phyloP scores from a whole-genome alignment of 2,888 invertebrate species.

The Drosophila ustulata region DNA sequence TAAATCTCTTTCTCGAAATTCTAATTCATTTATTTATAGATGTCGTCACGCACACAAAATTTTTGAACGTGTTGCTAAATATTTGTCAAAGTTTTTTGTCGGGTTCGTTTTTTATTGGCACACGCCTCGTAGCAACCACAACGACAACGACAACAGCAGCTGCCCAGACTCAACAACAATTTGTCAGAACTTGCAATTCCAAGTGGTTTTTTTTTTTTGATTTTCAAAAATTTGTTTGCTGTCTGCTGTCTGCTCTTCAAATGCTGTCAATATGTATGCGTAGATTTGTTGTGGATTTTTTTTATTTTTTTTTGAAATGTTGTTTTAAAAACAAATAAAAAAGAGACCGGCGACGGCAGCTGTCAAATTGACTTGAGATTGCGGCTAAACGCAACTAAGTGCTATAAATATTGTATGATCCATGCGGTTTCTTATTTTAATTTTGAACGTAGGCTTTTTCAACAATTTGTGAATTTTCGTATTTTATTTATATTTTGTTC shows the following conservation, averaged over 20 bases:
- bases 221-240: slow-evolving; percentile 47
- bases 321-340: slow-evolving; percentile 25
- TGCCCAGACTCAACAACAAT: slow-evolving; percentile 46
- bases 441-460: slow-evolving; percentile 1
- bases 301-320: slow-evolving; percentile 23
- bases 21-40: slow-evolving; percentile 28
- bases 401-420: slow-evolving; percentile 32
- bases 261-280: slow-evolving; percentile 35
- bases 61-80: slow-evolving; percentile 54
- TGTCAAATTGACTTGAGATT: slow-evolving; percentile 36
- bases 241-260: slow-evolving; percentile 52
- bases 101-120: slow-evolving; percentile 55
- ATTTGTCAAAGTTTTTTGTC: slow-evolving; percentile 35
- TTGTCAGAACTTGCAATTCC: slow-evolving; percentile 49
- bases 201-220: slow-evolving; percentile 25
- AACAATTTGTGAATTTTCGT: not conserved
- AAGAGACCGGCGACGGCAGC: slow-evolving; percentile 35
- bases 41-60: slow-evolving; percentile 11
- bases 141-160: slow-evolving; percentile 36
- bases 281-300: slow-evolving; percentile 22
- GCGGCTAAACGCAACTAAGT: slow-evolving; percentile 19
- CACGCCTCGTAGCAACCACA: slow-evolving; percentile 47
- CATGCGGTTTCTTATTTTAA: slow-evolving; percentile 11
- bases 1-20: slow-evolving; percentile 12
- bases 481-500: slow-evolving; percentile 2